These are phyloP conservation scores for Erebia ligea DNA, from an alignment of 2,888 invertebrate genomes.

Conservation along the genomic window DNA sequence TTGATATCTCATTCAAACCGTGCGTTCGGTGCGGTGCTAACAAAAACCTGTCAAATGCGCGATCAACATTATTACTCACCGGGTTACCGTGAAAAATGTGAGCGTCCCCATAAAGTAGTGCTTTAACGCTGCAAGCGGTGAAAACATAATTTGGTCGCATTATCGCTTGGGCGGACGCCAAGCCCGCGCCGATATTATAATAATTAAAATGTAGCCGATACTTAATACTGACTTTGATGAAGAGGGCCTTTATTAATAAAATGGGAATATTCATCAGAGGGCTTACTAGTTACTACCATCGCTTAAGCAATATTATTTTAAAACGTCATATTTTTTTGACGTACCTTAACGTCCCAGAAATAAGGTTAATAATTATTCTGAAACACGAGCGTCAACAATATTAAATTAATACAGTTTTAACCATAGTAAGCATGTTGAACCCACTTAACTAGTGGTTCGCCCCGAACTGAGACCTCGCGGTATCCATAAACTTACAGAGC, in stretches of 20 bases:
- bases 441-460: too few species aligned
- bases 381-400: too few species aligned
- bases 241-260: constrained; percentile 13
- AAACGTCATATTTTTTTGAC: too few species aligned
- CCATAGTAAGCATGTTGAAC: too few species aligned
- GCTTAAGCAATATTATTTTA: too few species aligned
- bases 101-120: constrained; percentile 33
- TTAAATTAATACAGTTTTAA: too few species aligned
- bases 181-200: constrained; percentile 21
- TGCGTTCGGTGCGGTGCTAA: background rate
- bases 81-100: constrained; percentile 36
- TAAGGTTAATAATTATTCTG: too few species aligned
- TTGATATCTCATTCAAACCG: background rate
- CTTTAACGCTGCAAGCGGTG: constrained; percentile 29
- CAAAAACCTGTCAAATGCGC: background rate
- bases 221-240: constrained; percentile 13
- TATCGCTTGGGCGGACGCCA: constrained; percentile 32
- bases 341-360: too few species aligned
- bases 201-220: constrained; percentile 30
- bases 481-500: too few species aligned
- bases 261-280: constrained; percentile 3
- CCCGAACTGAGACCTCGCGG: too few species aligned
- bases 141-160: constrained; percentile 28
- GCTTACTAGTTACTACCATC: too few species aligned
- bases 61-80: background rate